phyloP scores from a whole-genome alignment of 2,113 vertebrate species.

The Oreochromis niloticus region DNA sequence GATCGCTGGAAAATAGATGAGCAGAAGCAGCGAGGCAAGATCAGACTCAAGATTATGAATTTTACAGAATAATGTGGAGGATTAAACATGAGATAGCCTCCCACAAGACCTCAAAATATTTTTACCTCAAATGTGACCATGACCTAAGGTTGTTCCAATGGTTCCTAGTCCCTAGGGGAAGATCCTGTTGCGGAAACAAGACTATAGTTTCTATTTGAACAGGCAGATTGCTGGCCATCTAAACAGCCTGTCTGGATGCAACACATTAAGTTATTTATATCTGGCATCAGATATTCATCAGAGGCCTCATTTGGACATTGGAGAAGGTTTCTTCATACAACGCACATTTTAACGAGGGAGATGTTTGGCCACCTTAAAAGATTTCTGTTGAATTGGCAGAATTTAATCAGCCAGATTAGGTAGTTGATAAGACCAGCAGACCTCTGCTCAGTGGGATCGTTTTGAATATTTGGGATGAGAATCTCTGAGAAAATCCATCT shows the following conservation, averaged over 20 bases:
- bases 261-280: conserved; percentile 7
- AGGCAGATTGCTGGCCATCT: conserved; percentile 7
- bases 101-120: neutral
- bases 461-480: neutral
- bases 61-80: neutral
- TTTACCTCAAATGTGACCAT: neutral
- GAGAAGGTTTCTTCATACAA: neutral
- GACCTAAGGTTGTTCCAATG: neutral
- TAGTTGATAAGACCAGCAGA: neutral
- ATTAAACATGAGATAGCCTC: neutral
- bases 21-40: neutral
- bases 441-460: neutral
- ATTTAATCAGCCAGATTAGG: neutral
- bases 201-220: conserved; percentile 3
- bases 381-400: neutral
- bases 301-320: neutral
- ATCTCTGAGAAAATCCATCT: neutral
- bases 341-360: neutral
- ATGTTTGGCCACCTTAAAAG: neutral
- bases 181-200: neutral
- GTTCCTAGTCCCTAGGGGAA: neutral
- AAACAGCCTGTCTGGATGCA: neutral
- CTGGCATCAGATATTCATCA: neutral
- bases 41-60: neutral
- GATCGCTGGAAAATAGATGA: neutral